Conservation (phyloP, 1,140 invertebrate genomes). For the Camponotus vicinus region DNA sequence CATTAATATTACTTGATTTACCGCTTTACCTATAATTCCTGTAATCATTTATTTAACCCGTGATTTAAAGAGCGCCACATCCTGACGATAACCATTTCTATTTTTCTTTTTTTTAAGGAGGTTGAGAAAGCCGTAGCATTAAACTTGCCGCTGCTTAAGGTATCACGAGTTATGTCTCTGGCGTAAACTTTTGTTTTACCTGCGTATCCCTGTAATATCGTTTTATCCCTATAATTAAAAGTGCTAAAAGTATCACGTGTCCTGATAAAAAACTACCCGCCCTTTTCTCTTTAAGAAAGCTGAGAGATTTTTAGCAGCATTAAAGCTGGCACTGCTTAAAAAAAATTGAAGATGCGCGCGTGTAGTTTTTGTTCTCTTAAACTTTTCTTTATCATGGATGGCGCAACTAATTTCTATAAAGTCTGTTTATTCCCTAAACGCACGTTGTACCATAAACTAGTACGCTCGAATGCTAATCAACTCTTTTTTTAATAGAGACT, state of each 20-base stretch:
- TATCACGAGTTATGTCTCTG: conserved; percentile 54
- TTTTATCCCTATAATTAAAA: conserved; percentile 45
- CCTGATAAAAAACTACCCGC: conserved; percentile 9
- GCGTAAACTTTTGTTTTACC: conserved; percentile 47
- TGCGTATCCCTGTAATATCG: conserved; percentile 20
- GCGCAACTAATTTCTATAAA: conserved; percentile 17
- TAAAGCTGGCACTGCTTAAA: conserved; percentile 15
- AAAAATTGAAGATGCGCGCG: conserved; percentile 23
- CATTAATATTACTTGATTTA: too few relatives aligned
- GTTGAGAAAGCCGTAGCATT: conserved; percentile 62
- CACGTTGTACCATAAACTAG: conserved; percentile 32
- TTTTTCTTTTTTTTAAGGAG: conserved; percentile 54
- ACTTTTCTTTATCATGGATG: neutral
- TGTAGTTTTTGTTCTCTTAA: neutral
- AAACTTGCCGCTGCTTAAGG: conserved; percentile 61
- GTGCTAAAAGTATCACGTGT: conserved; percentile 17
- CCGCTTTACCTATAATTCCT: neutral
- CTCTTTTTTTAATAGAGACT: neutral
- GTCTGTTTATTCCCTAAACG: conserved; percentile 22
- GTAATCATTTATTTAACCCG: conserved; percentile 23
- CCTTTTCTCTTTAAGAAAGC: conserved; percentile 15
- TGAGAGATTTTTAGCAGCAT: conserved; percentile 17
- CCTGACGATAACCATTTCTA: conserved; percentile 45
- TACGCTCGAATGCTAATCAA: neutral
- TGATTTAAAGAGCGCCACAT: conserved; percentile 21